A percentile compares a stretch with the other conserved stretches of the same genome.
phyloP scores from a whole-genome alignment of 2,113 vertebrate species.

The Pachycephala philippinensis region DNA sequence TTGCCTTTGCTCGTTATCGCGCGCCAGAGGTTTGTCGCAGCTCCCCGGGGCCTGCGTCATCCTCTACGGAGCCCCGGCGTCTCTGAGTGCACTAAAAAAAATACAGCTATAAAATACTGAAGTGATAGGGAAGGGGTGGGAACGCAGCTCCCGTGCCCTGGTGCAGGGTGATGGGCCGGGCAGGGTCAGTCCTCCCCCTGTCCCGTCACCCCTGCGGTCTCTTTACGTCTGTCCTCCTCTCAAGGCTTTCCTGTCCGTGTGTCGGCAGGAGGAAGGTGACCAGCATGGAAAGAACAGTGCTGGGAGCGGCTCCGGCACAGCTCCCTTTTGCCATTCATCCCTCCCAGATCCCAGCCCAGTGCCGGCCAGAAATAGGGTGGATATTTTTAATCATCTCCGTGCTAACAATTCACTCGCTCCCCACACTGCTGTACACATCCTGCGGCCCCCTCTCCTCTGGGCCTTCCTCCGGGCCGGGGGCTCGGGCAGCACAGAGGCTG shows the following conservation, averaged over 20 bases:
- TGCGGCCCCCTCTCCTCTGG: neutral
- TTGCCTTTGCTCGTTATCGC: constrained; percentile 46
- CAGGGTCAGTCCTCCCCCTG: neutral
- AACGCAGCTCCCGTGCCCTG: neutral
- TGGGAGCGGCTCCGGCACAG: constrained; percentile 1
- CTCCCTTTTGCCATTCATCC: constrained; percentile 52
- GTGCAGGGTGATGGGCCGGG: neutral
- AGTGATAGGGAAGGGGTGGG: neutral
- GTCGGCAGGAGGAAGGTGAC: neutral
- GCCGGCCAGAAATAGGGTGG: constrained; percentile 32
- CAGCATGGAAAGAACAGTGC: neutral
- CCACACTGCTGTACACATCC: neutral
- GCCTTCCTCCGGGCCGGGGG: neutral
- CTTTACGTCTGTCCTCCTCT: neutral
- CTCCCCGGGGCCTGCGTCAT: constrained; percentile 50
- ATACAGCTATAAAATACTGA: neutral
- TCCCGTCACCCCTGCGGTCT: neutral
- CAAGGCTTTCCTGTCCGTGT: constrained; percentile 42
- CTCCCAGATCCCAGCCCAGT: constrained; percentile 15
- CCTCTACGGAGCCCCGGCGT: neutral
- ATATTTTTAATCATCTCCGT: constrained; percentile 53
- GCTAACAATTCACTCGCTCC: neutral
- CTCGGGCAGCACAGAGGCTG: neutral
- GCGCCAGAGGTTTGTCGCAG: constrained; percentile 30
- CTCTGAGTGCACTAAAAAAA: neutral